Percentiles rank a stretch among this genome's conserved stretches.
Evolutionary conservation across 2,797 vertebrate species (phyloP).

Genomic region (Ficedula albicollis): DNA sequence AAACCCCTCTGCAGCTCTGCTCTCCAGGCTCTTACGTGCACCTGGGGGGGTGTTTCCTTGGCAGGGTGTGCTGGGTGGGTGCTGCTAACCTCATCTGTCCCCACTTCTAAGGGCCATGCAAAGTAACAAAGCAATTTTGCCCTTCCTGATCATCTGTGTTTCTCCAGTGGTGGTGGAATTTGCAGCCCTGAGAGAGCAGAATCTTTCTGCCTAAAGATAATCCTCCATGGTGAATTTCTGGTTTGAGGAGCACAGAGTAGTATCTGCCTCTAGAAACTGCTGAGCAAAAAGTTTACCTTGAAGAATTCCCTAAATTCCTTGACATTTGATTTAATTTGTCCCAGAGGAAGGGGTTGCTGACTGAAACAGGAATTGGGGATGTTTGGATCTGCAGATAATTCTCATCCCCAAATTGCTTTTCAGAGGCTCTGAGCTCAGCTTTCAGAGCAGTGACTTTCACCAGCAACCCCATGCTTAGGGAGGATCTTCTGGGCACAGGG

Average conservation of each 20-base stretch:
- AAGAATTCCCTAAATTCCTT: background rate
- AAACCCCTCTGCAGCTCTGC: slow-evolving; percentile 41
- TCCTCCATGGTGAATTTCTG: background rate
- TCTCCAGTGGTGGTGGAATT: background rate
- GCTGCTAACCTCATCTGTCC: background rate
- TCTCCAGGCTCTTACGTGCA: background rate
- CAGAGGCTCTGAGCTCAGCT: background rate
- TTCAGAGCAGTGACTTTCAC: background rate
- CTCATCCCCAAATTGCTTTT: background rate
- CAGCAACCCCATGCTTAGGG: fast-evolving
- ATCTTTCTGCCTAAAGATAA: background rate
- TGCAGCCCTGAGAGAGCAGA: background rate
- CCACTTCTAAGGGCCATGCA: fast-evolving
- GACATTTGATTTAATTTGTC: background rate
- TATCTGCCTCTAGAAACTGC: background rate
- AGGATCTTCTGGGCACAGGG: background rate
- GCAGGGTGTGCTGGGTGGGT: fast-evolving
- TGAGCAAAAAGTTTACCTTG: background rate
- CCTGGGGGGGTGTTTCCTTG: background rate
- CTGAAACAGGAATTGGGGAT: no score
- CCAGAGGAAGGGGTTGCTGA: background rate
- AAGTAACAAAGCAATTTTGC: background rate
- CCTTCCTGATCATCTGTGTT: background rate
- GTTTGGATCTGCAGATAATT: background rate
- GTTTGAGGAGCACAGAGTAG: background rate